Base-by-base conservation (phyloP, 1,140 invertebrate species). In the Geopemphigus sp. region DNA sequence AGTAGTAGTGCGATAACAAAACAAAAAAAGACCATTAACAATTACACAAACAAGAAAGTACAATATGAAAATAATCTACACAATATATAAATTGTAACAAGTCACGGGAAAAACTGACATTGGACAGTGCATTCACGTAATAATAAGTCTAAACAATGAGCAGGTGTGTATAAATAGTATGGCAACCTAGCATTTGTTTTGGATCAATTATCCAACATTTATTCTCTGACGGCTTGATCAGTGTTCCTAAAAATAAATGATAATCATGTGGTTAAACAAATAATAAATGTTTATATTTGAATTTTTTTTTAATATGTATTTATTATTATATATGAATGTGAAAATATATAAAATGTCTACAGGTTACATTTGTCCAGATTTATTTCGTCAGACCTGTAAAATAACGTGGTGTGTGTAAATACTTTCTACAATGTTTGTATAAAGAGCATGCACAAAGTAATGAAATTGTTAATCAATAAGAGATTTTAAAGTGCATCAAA, bases 331-430 rank as follows among this genome's bases (percentile, higher is more conserved):
- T 39, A 39, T 39, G 32, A 4, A 39, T 3, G 8, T 19, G 15
- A 26, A 29, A 53, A 53, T n/a, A 32, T 19, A 57, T 73, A 8
- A 68, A 17, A 73, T 39, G 57, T 57, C 74, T 78, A 78, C 57
- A 78, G 45, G 57, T 78, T 78, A 78, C 74, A 78, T 61, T 63
- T 78, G n/a, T 78, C 74, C 74, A 78, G 22, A 61, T 63, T 78
- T 61, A 78, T 26, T 63, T 78, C 24, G 32, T 50, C 57, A 78
- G 74, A 50, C 74, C 74, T 78, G 57, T 76, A 74, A 76, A n/a
- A 59, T 53, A 72, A 63, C 32, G 26, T 50, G 32, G 3, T 39
- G 32, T 39, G 32, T 8, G 32, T 39, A 39, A 39, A 39, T 39
- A 39, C 32, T 39, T 39, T 3, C 3, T 39, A 39, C 32, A 39